These are phyloP conservation scores for Merluccius polli DNA, from an alignment of 2,797 vertebrate genomes.

Conservation along the genomic window DNA sequence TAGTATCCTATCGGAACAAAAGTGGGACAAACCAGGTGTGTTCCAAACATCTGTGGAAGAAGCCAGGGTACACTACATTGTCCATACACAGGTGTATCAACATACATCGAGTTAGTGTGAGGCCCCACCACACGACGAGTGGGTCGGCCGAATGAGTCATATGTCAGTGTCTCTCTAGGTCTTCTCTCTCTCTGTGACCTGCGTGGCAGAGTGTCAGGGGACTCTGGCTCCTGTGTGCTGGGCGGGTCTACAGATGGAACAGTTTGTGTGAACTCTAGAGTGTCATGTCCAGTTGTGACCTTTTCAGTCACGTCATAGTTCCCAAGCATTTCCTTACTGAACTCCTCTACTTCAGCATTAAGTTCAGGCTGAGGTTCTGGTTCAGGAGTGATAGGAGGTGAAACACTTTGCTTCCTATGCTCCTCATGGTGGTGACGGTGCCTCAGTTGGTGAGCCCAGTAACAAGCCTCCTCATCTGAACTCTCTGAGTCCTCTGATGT, in stretches of 20 bases:
- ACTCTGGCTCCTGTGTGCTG: not conserved
- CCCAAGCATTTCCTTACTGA: too few relatives aligned
- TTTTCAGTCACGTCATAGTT: too few relatives aligned
- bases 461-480: too few relatives aligned
- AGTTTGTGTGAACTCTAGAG: not conserved
- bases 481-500: too few relatives aligned
- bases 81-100: not conserved
- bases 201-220: not conserved
- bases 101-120: slow-evolving; percentile 11
- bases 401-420: too few relatives aligned
- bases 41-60: not conserved
- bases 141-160: slow-evolving; percentile 7
- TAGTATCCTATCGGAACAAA: not conserved
- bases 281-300: too few relatives aligned
- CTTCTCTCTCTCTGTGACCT: slow-evolving; percentile 15
- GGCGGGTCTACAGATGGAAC: not conserved
- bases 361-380: too few relatives aligned
- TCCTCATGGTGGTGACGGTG: too few relatives aligned
- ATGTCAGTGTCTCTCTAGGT: slow-evolving; percentile 18
- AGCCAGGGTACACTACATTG: not conserved
- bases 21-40: not conserved
- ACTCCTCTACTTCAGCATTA: too few relatives aligned
- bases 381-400: too few relatives aligned
- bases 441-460: slow-evolving; percentile 16
- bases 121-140: slow-evolving; percentile 2